These are phyloP conservation scores for Gopherus evgoodei DNA, from an alignment of 2,113 vertebrate species.

Conservation along the genomic window DNA sequence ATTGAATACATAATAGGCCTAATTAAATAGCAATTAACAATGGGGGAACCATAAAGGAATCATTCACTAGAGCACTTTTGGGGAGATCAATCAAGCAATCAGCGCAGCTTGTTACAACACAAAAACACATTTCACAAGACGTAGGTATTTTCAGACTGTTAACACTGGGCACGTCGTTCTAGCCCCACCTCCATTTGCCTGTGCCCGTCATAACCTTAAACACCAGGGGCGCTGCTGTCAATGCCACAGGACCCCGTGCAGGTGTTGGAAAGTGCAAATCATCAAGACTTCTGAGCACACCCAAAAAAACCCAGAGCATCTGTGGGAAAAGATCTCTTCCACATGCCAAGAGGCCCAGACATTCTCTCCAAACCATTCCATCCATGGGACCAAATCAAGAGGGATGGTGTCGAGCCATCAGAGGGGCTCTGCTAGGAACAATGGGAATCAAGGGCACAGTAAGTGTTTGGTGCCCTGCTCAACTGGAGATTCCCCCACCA, in stretches of 20 bases:
- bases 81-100: background rate
- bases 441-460: background rate
- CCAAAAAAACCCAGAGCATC: background rate
- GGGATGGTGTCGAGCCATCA: background rate
- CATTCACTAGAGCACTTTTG: background rate
- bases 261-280: background rate
- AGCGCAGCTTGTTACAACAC: background rate
- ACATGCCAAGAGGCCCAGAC: background rate
- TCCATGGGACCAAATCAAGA: background rate
- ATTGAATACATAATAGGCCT: background rate
- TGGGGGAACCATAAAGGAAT: background rate
- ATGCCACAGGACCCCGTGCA: background rate
- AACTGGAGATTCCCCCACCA: background rate
- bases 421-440: background rate
- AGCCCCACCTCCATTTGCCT: background rate
- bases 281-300: background rate
- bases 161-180: too few species aligned
- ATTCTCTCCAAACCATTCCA: background rate
- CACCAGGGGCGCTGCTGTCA: background rate
- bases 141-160: background rate
- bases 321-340: background rate
- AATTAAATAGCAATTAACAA: background rate
- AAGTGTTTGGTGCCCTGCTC: background rate
- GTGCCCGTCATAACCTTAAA: background rate
- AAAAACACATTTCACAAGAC: background rate